Evolutionary conservation across 2,797 vertebrate species (phyloP), one percentile per base, ranked within the genome.

Genomic region (Heteromormyrus szaboi): DNA sequence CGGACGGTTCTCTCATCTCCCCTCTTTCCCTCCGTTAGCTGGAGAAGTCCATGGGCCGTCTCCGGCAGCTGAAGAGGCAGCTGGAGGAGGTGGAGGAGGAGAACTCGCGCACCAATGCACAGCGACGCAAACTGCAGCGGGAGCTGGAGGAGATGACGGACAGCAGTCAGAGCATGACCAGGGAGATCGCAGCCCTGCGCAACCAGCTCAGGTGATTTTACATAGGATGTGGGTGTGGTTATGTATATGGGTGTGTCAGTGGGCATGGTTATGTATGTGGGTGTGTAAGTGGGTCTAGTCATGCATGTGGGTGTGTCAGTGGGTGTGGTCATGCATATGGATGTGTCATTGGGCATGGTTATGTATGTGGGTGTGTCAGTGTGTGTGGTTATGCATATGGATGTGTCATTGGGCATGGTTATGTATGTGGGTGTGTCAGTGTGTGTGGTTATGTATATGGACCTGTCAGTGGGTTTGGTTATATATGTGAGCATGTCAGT

Each of bases 21-120:
- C n/a, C 46, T 3, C 59, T 50, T 14, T 84, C 44, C n/a, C 81
- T 12, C 3, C 51, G 54, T 12, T 91, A 98, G 98, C 91, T 98
- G 95, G 97, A 98, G 92, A 98, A 98, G 87, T 96, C 97, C 0
- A 97, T 96, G 95, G 95, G 95, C 0, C 96, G 98, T 0, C 93
- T 97, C 93, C 97, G 97, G 91, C 97, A 98, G 95, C 94, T 98
- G 91, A 98, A 98, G 94, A 92, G 97, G 90, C 97, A 98, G 93
- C 94, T 98, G 92, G 97, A 98, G 91, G 97, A 98, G 93, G 96
- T 97, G 0, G 98, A 98, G 91, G 98, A 98, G 91, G 98, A 98
- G 90, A 97, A 96, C 1, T 98, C 98, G 0, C 95, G 97, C 91
- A 96, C 97, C n/a, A 97, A 97, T 12, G 96, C 97, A 0, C 96